Evolutionary conservation across 2,797 vertebrate species (phyloP), one percentile per base, ranked within the genome.

Genomic region (Dipus sagitta): DNA sequence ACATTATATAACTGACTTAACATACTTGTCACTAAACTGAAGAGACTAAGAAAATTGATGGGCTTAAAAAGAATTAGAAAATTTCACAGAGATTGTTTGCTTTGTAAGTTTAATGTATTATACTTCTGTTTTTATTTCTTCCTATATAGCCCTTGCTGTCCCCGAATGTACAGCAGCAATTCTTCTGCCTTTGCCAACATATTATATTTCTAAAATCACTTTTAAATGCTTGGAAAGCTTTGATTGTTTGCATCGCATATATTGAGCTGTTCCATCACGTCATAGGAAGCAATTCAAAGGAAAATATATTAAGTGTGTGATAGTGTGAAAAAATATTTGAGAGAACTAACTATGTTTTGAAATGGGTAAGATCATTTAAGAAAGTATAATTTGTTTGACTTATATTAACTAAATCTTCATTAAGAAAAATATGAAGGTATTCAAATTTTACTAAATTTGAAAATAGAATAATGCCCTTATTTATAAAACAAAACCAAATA

Each of bases 301-400:
- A 92, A 94, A 92, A 91, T 80, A 81, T 58, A 58, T 91, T 91
- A 91, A 95, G 92, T 75, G 65, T 79, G 77, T 89, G 85, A 89
- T 28, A 89, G 65, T 20, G 65, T 38, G n/a, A 74, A 71, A 94
- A 38, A 86, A 91, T 82, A 92, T 91, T 92, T 77, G 76, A 92
- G 80, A 80, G 12, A 88, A 85, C 58, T 71, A 90, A 76, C 52
- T 65, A 93, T 13, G 75, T 95, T 96, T 26, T 26, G 77, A 95
- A 94, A 80, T 81, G 85, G 82, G n/a, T 84, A 52, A 89, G 65
- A 91, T 94, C 65, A 93, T 79, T 93, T 81, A 80, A 92, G 84
- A 93, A 90, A 74, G 26, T 32, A 76, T 84, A 88, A 92, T 92
- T 58, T 93, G 65, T 81, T 94, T 93, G 68, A 89, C 54, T 30